Percentiles rank a stretch among this genome's conserved stretches.
phyloP scores from a whole-genome alignment of 2,797 vertebrate genomes.

The Mareca strepera region DNA sequence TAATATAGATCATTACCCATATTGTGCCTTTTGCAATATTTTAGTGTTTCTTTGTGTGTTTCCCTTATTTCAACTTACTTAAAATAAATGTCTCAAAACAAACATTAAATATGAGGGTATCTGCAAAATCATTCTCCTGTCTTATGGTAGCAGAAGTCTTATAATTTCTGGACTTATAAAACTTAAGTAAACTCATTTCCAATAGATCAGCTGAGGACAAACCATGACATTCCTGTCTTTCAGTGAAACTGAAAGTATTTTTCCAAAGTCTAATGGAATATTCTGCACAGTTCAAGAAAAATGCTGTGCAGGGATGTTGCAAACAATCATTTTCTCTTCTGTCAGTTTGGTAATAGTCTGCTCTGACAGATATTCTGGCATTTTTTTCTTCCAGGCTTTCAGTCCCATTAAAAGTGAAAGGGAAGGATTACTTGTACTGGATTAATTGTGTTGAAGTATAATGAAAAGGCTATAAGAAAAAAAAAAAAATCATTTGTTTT shows the following conservation, averaged over 20 bases:
- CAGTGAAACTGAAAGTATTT: conserved; percentile 1
- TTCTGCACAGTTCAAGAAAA: neutral
- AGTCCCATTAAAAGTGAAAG: neutral
- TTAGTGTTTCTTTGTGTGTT: neutral
- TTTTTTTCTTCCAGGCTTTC: neutral
- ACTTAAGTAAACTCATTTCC: neutral
- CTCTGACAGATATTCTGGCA: neutral
- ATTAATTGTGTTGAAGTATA: neutral
- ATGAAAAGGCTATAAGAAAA: neutral
- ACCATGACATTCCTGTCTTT: neutral
- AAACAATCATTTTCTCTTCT: neutral
- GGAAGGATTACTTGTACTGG: neutral
- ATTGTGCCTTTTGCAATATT: neutral
- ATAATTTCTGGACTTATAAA: conserved; percentile 35
- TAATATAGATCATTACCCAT: neutral
- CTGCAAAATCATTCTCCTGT: neutral
- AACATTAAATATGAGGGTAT: neutral
- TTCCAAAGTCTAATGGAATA: neutral
- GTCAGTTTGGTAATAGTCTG: neutral
- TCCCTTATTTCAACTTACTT: neutral
- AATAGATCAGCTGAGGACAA: neutral
- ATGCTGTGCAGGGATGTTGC: neutral
- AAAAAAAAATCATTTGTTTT: neutral
- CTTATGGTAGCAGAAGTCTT: neutral
- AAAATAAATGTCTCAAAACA: neutral